Evolutionary conservation across 2,888 invertebrate species (phyloP).

Genomic region (Tanypteryx hageni): DNA sequence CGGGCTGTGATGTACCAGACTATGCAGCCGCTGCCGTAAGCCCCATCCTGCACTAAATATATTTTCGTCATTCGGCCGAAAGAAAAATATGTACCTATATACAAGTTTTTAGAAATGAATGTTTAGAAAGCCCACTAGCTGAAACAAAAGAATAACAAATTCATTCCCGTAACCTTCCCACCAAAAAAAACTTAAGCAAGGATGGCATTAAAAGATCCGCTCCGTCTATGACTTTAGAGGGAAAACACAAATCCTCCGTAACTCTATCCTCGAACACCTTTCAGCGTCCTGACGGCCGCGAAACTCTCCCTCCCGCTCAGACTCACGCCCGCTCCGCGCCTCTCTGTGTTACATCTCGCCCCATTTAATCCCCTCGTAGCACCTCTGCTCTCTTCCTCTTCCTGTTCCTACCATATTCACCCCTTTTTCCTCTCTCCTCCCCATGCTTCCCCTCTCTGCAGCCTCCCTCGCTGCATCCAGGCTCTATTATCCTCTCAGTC

Average conservation of each 20-base stretch:
- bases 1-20: too few relatives aligned
- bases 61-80: too few relatives aligned
- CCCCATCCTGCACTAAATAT: too few relatives aligned
- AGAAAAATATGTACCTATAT: too few relatives aligned
- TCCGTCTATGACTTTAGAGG: not conserved
- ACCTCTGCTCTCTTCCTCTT: not conserved
- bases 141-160: too few relatives aligned
- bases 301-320: not conserved
- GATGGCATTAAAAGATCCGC: not conserved
- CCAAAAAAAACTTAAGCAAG: not conserved
- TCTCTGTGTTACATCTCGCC: not conserved
- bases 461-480: too few relatives aligned
- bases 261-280: not conserved
- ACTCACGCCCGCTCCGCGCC: not conserved
- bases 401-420: not conserved
- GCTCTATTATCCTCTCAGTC: not conserved
- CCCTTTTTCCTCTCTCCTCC: not conserved
- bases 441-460: not conserved
- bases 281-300: not conserved
- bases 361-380: conserved; percentile 17
- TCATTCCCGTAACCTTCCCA: not conserved
- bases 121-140: too few relatives aligned
- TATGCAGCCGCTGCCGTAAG: too few relatives aligned
- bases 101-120: too few relatives aligned
- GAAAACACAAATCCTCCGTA: not conserved